Conservation (phyloP, 2,113 vertebrate species). For the Gambusia holbrooki region DNA sequence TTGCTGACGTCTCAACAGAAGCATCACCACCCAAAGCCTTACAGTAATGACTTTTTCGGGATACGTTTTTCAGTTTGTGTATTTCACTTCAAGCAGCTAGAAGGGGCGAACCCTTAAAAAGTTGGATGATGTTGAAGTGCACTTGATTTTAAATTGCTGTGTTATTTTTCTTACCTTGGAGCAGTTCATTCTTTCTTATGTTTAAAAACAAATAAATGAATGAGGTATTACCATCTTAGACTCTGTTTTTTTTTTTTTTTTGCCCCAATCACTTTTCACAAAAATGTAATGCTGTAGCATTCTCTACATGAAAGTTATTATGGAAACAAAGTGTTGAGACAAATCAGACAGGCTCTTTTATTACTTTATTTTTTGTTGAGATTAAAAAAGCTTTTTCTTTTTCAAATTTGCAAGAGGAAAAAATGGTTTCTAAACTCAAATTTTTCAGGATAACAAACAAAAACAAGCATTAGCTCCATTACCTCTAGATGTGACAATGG, state of each 20-base stretch:
- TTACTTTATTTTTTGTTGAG: no score
- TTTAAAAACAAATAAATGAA: constrained; percentile 80
- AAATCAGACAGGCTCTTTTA: no score
- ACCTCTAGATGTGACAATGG: no score
- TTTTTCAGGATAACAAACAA: no score
- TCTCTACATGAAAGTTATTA: no score
- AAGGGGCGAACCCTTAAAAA: constrained; percentile 56
- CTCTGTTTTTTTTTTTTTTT: neutral
- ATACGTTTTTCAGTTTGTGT: constrained; percentile 69
- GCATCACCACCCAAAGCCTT: constrained; percentile 80
- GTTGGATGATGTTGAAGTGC: constrained; percentile 76
- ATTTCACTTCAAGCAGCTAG: constrained; percentile 69
- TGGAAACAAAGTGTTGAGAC: no score
- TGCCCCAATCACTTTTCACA: neutral
- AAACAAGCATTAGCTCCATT: no score
- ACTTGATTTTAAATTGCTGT: constrained; percentile 80
- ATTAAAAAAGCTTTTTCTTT: no score
- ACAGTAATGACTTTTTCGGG: constrained; percentile 63
- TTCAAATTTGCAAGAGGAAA: no score
- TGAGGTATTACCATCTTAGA: constrained; percentile 55
- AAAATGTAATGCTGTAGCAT: no score
- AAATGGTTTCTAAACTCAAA: no score
- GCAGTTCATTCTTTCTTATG: constrained; percentile 75
- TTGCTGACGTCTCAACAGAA: constrained; percentile 17
- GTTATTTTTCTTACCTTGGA: constrained; percentile 79